Evolutionary conservation across 92 coral and sea anemone species (phyloP), one percentile per base, ranked within the genome.

Genomic region (Parazoanthus darwini): DNA sequence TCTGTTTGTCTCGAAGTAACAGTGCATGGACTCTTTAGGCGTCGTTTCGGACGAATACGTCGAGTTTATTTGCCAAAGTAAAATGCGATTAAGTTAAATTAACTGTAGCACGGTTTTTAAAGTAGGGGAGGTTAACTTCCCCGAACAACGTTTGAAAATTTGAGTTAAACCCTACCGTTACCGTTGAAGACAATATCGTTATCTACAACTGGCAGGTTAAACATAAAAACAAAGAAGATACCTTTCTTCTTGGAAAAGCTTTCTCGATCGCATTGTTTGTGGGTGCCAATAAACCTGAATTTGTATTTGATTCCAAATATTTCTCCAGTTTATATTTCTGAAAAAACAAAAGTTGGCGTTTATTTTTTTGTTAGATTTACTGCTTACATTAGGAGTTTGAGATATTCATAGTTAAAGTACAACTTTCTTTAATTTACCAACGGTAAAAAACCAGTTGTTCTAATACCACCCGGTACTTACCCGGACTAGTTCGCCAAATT

Each of bases 271-370:
- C 98, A 39, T 82, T 78, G 85, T 93, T 93, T 0, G 90, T 89
- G 22, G 94, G 98, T 13, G 98, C 98, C 63, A 93, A 36, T 67
- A 93, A 65, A 42, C 76, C 91, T 50, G 92, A 75, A 22, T 66
- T 13, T 46, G 92, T 80, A 72, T 83, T 90, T 6, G 98, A 91
- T 38, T 86, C 88, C 76, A 94, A 73, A 3, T 88, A 89, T 46
- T 93, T 91, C 48, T 93, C 89, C 63, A 94, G 89, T 35, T 87
- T 88, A 85, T 89, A 66, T 88, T 86, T 90, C 98, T 94, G 15
- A 5, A 26, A 73, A 54, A 11, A 54, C 10, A 48, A 48, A 48
- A 48, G 8, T 0, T 0, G 10, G 16, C 8, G 13, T 54, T 1
- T 14, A 54, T 54, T 14, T 54, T 48, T 54, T 54, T 54, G 2